Conservation (phyloP, 2,113 vertebrate species). For the Eulemur macaco region DNA sequence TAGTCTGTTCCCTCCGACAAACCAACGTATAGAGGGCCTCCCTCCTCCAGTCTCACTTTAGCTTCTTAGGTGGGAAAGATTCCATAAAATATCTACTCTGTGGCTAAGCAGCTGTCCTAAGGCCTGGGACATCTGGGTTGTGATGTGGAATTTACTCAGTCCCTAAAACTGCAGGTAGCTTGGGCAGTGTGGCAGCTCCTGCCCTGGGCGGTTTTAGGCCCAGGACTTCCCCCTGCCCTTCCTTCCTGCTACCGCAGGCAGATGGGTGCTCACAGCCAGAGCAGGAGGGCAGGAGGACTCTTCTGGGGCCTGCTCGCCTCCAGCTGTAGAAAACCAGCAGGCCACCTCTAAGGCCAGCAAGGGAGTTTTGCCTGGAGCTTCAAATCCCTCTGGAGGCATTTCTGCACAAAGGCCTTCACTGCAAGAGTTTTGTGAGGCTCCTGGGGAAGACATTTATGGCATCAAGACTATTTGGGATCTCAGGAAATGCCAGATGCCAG, state of each 20-base stretch:
- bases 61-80: neutral
- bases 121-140: neutral
- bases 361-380: neutral
- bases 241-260: neutral
- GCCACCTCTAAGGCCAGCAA: neutral
- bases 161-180: neutral
- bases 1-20: neutral
- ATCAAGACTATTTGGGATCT: neutral
- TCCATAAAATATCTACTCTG: neutral
- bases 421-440: neutral
- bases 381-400: neutral
- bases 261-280: neutral
- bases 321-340: neutral
- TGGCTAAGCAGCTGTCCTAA: neutral
- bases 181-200: neutral
- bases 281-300: too few relatives aligned
- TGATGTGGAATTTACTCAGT: neutral
- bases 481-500: neutral
- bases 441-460: neutral
- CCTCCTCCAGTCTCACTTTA: neutral
- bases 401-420: neutral
- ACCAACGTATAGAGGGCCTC: neutral
- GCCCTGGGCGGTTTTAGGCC: neutral
- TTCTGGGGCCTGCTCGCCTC: neutral
- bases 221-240: neutral